Percentiles rank a stretch among this genome's conserved stretches.
Conservation (phyloP, 2,888 invertebrate species). For the Campoplex capitator region DNA sequence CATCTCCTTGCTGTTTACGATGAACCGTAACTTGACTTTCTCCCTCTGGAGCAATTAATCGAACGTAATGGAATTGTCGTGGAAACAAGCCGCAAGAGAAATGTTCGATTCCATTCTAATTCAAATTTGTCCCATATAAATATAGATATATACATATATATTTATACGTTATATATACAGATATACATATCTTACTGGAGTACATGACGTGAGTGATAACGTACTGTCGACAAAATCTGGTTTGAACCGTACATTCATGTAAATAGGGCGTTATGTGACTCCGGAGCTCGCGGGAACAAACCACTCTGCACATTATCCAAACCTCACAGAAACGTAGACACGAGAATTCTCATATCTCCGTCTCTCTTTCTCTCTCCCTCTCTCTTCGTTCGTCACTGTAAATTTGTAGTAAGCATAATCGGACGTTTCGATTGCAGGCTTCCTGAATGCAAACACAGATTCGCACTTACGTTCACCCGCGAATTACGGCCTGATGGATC, state of each 20-base stretch:
- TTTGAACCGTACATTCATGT: constrained; percentile 16
- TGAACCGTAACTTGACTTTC: background rate
- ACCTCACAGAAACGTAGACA: background rate
- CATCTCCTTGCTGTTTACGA: background rate
- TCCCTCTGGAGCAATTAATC: constrained; percentile 32
- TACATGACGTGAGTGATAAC: constrained; percentile 24
- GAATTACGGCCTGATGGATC: constrained; percentile 99
- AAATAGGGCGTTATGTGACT: constrained; percentile 16
- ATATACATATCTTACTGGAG: background rate
- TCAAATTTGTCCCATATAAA: background rate
- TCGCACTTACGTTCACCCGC: constrained; percentile 94
- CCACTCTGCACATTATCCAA: constrained; percentile 18
- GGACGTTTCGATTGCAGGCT: constrained; percentile 87
- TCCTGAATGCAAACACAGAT: constrained; percentile 95
- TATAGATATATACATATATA: constrained; percentile 15
- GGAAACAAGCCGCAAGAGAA: constrained; percentile 41
- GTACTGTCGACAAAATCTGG: constrained; percentile 16
- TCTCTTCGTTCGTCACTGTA: constrained; percentile 23
- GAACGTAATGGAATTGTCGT: constrained; percentile 58
- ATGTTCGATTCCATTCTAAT: constrained; percentile 24
- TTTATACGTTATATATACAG: background rate
- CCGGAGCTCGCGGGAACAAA: constrained; percentile 8
- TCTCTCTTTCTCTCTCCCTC: constrained; percentile 7
- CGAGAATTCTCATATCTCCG: background rate
- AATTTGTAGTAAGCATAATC: constrained; percentile 71